Percentiles rank a stretch among this genome's conserved stretches.
phyloP scores from a whole-genome alignment of 2,797 vertebrate genomes.

The Chelon auratus region DNA sequence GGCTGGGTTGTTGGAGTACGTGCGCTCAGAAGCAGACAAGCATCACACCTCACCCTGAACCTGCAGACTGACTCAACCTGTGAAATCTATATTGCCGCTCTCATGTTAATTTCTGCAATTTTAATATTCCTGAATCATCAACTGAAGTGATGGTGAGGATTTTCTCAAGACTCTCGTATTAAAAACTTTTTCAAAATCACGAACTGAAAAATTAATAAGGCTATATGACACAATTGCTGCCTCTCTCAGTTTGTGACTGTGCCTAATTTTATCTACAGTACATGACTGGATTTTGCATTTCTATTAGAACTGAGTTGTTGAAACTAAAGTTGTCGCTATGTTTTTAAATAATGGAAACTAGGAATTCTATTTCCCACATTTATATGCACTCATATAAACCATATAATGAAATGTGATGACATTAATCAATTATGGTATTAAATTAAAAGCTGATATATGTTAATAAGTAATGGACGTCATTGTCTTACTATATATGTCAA shows the following conservation, averaged over 20 bases:
- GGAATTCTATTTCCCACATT: not conserved
- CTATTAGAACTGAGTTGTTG: no score
- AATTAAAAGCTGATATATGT: not conserved
- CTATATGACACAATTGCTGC: not conserved
- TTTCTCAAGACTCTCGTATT: conserved; percentile 28
- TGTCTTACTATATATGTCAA: no score
- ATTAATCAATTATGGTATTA: not conserved
- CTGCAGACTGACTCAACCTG: conserved; percentile 56
- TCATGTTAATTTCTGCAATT: conserved; percentile 56
- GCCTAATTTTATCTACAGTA: no score
- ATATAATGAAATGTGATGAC: not conserved
- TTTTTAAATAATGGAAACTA: no score
- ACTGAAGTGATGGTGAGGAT: conserved; percentile 20
- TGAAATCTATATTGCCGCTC: conserved; percentile 53
- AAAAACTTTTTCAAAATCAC: conserved; percentile 3
- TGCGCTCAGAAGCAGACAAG: conserved; percentile 16
- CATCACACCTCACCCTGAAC: conserved; percentile 48
- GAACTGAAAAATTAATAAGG: conserved; percentile 1
- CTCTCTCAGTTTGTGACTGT: not conserved
- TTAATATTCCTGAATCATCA: conserved; percentile 27
- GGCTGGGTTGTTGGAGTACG: conserved; percentile 23
- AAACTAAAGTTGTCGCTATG: no score
- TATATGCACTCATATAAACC: not conserved
- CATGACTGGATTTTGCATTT: no score
- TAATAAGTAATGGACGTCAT: not conserved